phyloP scores from a whole-genome alignment of 2,888 invertebrate genomes.

The Trachelus tabidus region DNA sequence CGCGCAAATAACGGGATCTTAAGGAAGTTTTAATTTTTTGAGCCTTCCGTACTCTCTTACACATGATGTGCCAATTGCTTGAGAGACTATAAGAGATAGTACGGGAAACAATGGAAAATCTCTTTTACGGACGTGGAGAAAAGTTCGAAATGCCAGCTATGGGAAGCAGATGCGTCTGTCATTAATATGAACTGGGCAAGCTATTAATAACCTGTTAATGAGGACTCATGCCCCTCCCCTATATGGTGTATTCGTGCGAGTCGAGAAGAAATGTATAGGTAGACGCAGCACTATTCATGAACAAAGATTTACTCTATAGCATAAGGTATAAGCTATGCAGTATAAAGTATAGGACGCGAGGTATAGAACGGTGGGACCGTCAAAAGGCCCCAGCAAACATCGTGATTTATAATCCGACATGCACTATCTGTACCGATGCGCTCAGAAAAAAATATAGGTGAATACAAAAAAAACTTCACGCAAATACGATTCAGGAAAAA shows the following conservation, averaged over 20 bases:
- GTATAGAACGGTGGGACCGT: conserved; percentile 33
- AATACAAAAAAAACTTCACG: neutral
- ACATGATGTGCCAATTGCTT: neutral
- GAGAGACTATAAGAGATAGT: neutral
- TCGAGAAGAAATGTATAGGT: neutral
- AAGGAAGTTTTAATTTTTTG: neutral
- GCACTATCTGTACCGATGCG: conserved; percentile 19
- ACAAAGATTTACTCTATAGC: neutral
- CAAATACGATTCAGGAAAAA: neutral
- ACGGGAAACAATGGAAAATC: neutral
- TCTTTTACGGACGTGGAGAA: neutral
- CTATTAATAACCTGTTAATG: conserved; percentile 64
- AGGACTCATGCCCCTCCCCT: conserved; percentile 46
- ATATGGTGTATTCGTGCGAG: neutral
- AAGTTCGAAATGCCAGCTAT: neutral
- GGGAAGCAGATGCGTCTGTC: conserved; percentile 49
- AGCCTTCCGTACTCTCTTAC: neutral
- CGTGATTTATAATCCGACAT: conserved; percentile 51
- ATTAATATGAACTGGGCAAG: conserved; percentile 58
- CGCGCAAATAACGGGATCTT: neutral
- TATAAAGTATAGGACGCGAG: neutral
- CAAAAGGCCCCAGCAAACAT: conserved; percentile 44
- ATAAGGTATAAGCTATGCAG: neutral
- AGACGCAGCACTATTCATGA: conserved; percentile 6
- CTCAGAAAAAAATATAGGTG: neutral